A percentile compares a stretch with the other conserved stretches of the same genome.
Conservation (phyloP, 2,797 vertebrate species). For the Botia kubotai region DNA sequence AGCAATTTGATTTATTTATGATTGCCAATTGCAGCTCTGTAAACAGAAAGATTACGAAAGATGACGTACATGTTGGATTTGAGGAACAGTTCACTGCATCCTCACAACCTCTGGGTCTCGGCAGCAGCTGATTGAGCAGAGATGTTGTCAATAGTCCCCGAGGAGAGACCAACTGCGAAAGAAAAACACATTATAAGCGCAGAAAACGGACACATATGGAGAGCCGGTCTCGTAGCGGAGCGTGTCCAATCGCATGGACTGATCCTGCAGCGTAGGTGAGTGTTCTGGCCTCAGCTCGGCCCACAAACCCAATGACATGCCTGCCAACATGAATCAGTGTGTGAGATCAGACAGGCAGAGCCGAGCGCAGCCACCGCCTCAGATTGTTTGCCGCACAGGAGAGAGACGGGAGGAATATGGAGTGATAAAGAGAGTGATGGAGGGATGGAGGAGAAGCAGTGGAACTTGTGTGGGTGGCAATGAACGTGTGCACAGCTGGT, state of each 20-base stretch:
- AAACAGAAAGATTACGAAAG: slow-evolving; percentile 28
- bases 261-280: slow-evolving; percentile 72
- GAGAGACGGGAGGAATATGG: slow-evolving; percentile 4
- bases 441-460: not conserved
- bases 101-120: slow-evolving; percentile 20
- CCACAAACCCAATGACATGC: slow-evolving; percentile 80
- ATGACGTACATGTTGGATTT: slow-evolving; percentile 13
- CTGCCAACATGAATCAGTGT: slow-evolving; percentile 78
- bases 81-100: slow-evolving; percentile 30
- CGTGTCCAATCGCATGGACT: slow-evolving; percentile 51
- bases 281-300: slow-evolving; percentile 70
- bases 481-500: not conserved
- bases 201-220: slow-evolving; percentile 50
- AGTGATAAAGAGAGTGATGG: slow-evolving; percentile 6
- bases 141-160: slow-evolving; percentile 46
- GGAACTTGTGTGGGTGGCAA: slow-evolving; percentile 6
- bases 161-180: slow-evolving; percentile 37
- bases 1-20: slow-evolving; percentile 36
- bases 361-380: slow-evolving; percentile 57
- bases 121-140: slow-evolving; percentile 44
- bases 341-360: slow-evolving; percentile 59
- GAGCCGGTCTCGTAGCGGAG: slow-evolving; percentile 23
- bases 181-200: slow-evolving; percentile 49
- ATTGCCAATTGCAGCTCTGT: slow-evolving; percentile 14
- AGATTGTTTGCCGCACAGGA: slow-evolving; percentile 29